Evolutionary conservation across 92 coral and sea anemone genomes (phyloP).

Genomic region (Zoanthus sociatus): DNA sequence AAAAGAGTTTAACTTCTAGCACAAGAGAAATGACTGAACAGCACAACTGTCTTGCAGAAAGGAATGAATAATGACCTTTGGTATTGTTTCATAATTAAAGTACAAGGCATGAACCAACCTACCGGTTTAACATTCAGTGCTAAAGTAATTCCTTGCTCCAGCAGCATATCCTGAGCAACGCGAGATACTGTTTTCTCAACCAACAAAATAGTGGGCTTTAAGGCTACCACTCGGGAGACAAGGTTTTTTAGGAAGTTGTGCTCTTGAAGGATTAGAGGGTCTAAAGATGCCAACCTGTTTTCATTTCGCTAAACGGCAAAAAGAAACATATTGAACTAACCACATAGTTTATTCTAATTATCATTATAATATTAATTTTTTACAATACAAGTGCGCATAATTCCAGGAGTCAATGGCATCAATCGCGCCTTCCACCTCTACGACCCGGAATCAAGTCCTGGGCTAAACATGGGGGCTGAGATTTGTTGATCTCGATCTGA

Average conservation of each 20-base stretch:
- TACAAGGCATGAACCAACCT: constrained; percentile 5
- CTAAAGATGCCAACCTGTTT: constrained; percentile 93
- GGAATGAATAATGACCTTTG: too few species aligned
- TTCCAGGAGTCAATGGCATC: too few species aligned
- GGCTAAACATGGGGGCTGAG: too few species aligned
- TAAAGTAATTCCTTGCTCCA: constrained; percentile 86
- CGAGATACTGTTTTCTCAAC: constrained; percentile 98
- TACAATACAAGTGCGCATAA: too few species aligned
- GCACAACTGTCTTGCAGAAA: too few species aligned
- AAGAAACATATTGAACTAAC: background rate
- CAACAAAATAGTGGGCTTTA: constrained; percentile 84
- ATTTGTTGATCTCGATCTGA: too few species aligned
- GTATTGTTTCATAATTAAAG: too few species aligned
- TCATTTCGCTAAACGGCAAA: constrained; percentile 78
- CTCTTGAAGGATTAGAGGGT: constrained; percentile 91
- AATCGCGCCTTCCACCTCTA: too few species aligned
- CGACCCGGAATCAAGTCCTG: too few species aligned
- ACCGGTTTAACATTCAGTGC: constrained; percentile 95
- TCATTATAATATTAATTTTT: background rate
- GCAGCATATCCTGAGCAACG: constrained; percentile 92
- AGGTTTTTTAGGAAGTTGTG: constrained; percentile 90
- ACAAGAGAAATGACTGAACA: too few species aligned
- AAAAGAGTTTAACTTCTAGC: too few species aligned
- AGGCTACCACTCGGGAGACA: constrained; percentile 86
- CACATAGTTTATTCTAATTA: background rate